Evolutionary conservation across 2,113 vertebrate species (phyloP), one percentile per base, ranked within the genome.

Genomic region (Rhynchomys soricoides): DNA sequence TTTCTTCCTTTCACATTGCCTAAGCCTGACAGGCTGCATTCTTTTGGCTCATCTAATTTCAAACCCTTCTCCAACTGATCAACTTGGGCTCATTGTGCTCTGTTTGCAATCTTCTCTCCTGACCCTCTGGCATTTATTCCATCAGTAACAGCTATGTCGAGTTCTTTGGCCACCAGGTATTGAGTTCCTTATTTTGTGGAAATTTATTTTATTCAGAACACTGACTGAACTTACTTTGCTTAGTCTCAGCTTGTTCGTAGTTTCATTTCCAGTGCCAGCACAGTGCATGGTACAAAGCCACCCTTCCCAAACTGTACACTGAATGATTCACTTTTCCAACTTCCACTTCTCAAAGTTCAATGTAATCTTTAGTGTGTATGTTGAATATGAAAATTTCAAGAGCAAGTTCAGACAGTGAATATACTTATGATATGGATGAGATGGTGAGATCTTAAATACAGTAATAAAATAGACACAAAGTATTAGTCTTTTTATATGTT

Each of bases 41-140:
- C 43, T 87, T 81, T 92, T 62, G 48, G 40, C n/a, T 52, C 40
- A 1, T 16, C n/a, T 12, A 15, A 2, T 11, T 34, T 40, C 29
- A 43, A 68, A 34, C 4, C 16, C 29, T 79, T 79, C 29, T n/a
- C 83, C 37, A 50, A 73, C 34, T 83, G 50, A 87, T 22, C 62
- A 3, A 10, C 34, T 43, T 16, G 7, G 4, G 57, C n/a, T 71
- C 34, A 29, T 5, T 68, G 21, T 73, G 71, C 31, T 90, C 66
- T 59, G 5, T 62, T 45, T 82, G n/a, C 22, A 37, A 55, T 86
- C 24, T 43, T 64, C 57, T 64, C n/a, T 5, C 79, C 57, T 83
- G 57, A 62, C 57, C 8, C 37, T 96, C 91, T 95, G 81, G 96
- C 92, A 90, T 29, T 43, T 83, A 59, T 82, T 40, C 24, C 3